Evolutionary conservation across 2,113 vertebrate species (phyloP).

Genomic region (Ictalurus furcatus): DNA sequence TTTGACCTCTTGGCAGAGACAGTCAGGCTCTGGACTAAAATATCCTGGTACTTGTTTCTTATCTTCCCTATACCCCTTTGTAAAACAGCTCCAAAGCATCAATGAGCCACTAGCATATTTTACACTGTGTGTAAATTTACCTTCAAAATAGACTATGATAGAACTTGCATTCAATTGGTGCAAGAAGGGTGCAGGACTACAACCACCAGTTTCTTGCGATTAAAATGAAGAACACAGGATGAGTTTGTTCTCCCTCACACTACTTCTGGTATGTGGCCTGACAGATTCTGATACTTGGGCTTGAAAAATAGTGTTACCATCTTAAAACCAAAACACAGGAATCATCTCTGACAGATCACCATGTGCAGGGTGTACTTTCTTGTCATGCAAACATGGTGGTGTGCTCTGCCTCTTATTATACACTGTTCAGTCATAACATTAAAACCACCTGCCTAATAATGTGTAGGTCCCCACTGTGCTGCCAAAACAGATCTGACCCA

Average conservation of each 20-base stretch:
- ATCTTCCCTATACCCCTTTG: background rate
- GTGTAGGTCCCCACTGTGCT: too few relatives aligned
- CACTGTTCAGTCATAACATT: too few relatives aligned
- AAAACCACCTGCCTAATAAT: too few relatives aligned
- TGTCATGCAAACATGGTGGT: background rate
- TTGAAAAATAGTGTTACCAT: constrained; percentile 43
- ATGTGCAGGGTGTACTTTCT: background rate
- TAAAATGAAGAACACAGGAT: background rate
- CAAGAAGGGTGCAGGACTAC: background rate
- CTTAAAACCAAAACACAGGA: constrained; percentile 32
- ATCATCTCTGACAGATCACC: constrained; percentile 4
- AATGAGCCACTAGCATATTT: background rate
- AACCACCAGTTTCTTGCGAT: background rate
- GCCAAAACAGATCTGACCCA: too few relatives aligned
- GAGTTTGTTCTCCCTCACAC: background rate
- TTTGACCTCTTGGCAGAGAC: background rate
- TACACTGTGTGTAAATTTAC: background rate
- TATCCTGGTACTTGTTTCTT: background rate
- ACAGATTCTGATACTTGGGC: constrained; percentile 18
- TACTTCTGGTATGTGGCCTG: background rate
- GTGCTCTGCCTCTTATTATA: background rate
- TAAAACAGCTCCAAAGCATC: background rate
- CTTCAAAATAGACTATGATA: background rate
- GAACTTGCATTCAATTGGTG: background rate
- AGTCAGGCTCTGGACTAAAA: background rate